Base-by-base conservation (phyloP, 1,140 invertebrate species). In the Cotesia glomerata region DNA sequence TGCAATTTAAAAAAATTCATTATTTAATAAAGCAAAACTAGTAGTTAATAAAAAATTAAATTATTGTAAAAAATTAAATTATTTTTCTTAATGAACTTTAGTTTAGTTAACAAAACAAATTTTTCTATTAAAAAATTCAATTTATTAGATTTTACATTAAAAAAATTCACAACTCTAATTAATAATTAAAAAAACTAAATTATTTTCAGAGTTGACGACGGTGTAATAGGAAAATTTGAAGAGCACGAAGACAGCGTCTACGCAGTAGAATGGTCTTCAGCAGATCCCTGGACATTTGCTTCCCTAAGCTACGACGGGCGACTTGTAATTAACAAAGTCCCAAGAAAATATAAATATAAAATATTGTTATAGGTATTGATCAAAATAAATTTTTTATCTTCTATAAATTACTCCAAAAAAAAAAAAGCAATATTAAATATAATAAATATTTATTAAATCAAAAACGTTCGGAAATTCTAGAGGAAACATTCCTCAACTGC, bases 221-320 rank as follows among this genome's bases (percentile, higher is more conserved):
- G 93, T 39, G 92, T 95, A 0, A 90, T 98, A 54, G 93, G 93
- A 74, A 94, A 91, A 75, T 98, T 97, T 83, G 97, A 99, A 83
- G 95, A 98, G 78, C 97, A 99, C 85, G 98, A 99, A 88, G 98
- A 99, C 85, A 97, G 96, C 65, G 97, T 99, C 14, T 99, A 99
- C 88, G 95, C 94, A 80, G 95, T 94, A 0, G 97, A 98, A 86
- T 99, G 98, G 98, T 98, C 97, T 70, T 91, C 93, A 51, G 95
- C 95, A 51, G 97, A 99, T 89, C 97, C 97, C 14, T 99, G 98
- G 98, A 94, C 96, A 52, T 99, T 99, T 90, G 97, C 97, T 35
- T 98, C 97, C 0, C 88, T 99, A 0, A 98, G 96, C 85, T 99
- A 98, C 87, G 97, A 99, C 88, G 97, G 97, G 3, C 87, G 97